Conservation (phyloP, 2,113 vertebrate species). For the rabbit (Oryctolagus cuniculus) region DNA sequence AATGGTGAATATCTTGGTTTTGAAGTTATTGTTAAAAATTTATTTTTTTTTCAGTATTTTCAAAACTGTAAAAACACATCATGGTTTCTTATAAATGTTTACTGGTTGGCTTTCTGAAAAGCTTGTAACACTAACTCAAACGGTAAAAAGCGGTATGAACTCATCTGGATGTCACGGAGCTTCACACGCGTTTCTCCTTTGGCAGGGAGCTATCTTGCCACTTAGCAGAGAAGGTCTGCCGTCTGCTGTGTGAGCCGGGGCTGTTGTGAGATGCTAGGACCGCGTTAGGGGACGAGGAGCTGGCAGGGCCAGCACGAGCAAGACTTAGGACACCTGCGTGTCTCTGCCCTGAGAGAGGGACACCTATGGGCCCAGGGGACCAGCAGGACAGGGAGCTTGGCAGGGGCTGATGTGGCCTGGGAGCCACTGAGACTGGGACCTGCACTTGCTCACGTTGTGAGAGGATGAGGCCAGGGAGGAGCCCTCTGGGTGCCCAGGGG, state of each 20-base stretch:
- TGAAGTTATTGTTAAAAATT: neutral
- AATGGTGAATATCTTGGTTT: neutral
- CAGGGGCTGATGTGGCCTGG: neutral
- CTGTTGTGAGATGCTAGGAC: neutral
- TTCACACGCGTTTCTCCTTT: neutral
- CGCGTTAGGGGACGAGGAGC: neutral
- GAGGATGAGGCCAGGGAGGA: neutral
- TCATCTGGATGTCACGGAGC: neutral
- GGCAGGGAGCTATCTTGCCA: neutral
- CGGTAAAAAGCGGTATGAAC: neutral
- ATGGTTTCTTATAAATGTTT: neutral
- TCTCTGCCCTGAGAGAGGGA: neutral
- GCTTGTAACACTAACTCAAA: conserved; percentile 21
- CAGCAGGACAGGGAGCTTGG: no score
- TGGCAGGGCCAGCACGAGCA: neutral
- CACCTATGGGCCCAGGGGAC: neutral
- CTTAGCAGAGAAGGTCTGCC: neutral
- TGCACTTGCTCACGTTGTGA: neutral
- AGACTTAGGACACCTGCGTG: neutral
- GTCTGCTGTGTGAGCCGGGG: neutral
- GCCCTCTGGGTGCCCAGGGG: neutral
- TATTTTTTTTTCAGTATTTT: neutral
- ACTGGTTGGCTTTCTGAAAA: neutral
- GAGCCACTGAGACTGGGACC: neutral
- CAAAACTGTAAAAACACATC: neutral